Evolutionary conservation across 2,797 vertebrate genomes (phyloP).

Genomic region (Anisognathus igniventris): DNA sequence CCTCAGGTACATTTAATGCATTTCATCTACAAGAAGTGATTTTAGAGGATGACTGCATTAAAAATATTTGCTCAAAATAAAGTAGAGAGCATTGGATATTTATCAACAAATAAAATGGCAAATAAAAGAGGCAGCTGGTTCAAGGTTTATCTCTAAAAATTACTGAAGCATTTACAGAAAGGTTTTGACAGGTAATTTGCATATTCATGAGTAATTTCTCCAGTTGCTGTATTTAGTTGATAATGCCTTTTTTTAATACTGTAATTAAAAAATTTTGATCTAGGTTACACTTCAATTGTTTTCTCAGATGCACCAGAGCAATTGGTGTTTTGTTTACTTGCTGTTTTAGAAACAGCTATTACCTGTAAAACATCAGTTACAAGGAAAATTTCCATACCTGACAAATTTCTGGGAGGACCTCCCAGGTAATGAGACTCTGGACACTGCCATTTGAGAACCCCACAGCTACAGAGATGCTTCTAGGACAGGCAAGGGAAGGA

Average conservation of each 20-base stretch:
- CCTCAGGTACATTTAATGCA: neutral
- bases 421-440: neutral
- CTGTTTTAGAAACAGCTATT: neutral
- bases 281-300: slow-evolving; percentile 5
- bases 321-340: neutral
- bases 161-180: slow-evolving; percentile 17
- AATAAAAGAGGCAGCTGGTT: slow-evolving; percentile 14
- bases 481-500: neutral
- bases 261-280: slow-evolving; percentile 18
- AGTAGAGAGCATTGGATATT: neutral
- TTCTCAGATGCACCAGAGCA: neutral
- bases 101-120: slow-evolving; percentile 17
- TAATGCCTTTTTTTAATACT: slow-evolving; percentile 43
- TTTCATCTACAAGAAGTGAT: neutral
- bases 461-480: neutral
- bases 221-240: slow-evolving; percentile 44
- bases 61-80: neutral
- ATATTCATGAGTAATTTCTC: slow-evolving; percentile 46
- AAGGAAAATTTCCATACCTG: neutral
- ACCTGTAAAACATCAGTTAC: neutral
- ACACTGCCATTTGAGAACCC: neutral
- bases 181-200: slow-evolving; percentile 44
- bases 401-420: neutral
- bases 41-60: neutral
- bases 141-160: slow-evolving; percentile 41